Percentiles rank a stretch among this genome's conserved stretches.
phyloP scores from a whole-genome alignment of 2,888 invertebrate species.

The Pterobdella sp. region DNA sequence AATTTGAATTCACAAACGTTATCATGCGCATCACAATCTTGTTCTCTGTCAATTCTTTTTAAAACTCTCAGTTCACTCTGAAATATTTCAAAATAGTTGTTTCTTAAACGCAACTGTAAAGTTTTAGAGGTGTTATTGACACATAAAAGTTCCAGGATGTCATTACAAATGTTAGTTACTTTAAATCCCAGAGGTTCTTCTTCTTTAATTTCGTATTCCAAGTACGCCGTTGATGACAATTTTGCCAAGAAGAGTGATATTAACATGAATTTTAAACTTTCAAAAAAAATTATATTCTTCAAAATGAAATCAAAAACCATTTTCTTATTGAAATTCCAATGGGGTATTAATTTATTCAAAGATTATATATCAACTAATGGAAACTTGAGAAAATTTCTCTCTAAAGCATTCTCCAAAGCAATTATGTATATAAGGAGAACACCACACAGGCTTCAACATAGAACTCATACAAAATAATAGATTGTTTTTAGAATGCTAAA shows the following conservation, averaged over 20 bases:
- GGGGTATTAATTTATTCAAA: too few species aligned
- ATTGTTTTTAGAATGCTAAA: too few species aligned
- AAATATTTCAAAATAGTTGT: background rate
- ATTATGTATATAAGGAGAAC: too few species aligned
- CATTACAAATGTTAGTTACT: background rate
- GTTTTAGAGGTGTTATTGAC: background rate
- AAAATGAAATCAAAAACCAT: too few species aligned
- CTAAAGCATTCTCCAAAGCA: too few species aligned
- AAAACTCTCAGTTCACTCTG: background rate
- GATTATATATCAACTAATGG: too few species aligned
- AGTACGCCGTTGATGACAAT: background rate
- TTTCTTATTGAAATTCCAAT: too few species aligned
- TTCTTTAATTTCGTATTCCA: background rate
- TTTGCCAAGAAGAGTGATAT: background rate
- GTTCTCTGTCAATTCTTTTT: background rate
- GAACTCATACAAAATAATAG: too few species aligned
- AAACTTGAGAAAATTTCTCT: too few species aligned
- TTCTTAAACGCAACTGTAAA: background rate
- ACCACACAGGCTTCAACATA: too few species aligned
- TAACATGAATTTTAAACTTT: background rate
- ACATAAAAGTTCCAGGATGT: background rate
- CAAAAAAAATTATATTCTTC: too few species aligned
- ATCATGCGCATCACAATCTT: background rate
- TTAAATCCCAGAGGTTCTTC: background rate
- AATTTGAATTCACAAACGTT: background rate